These are phyloP conservation scores for Pangasius macronema DNA, from an alignment of 2,797 vertebrate genomes.

Conservation along the genomic window DNA sequence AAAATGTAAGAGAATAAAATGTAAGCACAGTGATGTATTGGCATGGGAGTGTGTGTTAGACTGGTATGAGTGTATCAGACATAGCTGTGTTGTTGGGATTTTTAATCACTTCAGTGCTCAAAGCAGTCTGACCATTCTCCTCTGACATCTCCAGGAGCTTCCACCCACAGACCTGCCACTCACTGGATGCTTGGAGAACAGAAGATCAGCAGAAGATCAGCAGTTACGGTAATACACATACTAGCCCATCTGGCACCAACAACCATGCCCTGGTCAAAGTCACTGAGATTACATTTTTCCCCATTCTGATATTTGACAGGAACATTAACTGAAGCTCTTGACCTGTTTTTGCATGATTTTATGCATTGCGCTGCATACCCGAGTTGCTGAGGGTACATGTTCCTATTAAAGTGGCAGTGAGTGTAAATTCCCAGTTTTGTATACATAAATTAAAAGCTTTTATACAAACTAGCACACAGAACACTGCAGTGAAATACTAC, in stretches of 20 bases:
- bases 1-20: too few species aligned
- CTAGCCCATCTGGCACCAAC: neutral
- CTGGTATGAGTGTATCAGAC: neutral
- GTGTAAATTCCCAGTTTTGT: neutral
- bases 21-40: neutral
- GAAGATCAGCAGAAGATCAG: neutral
- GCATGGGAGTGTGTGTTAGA: neutral
- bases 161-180: neutral
- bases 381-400: neutral
- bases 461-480: neutral
- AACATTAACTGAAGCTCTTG: neutral
- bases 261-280: neutral
- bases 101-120: neutral
- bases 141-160: neutral
- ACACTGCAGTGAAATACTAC: slow-evolving; percentile 18
- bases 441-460: neutral
- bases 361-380: too few species aligned
- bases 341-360: neutral
- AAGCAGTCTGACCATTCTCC: neutral
- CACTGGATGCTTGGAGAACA: neutral
- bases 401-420: neutral
- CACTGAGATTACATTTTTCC: neutral
- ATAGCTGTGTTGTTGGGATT: slow-evolving; percentile 1
- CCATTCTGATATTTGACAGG: neutral
- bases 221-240: neutral